phyloP scores from a whole-genome alignment of 2,888 invertebrate genomes.

The Sussaba pulchella region DNA sequence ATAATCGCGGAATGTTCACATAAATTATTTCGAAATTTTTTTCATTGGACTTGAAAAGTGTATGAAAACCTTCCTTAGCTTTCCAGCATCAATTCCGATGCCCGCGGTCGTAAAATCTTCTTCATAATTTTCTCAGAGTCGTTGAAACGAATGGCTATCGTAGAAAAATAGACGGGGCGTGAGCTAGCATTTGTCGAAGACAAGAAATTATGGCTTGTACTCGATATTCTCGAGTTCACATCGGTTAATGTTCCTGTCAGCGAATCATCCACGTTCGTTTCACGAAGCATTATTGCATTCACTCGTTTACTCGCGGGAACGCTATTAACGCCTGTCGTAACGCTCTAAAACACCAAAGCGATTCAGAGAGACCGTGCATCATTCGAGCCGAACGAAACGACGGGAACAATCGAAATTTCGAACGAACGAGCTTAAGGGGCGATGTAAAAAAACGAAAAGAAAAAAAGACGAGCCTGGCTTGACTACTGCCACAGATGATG shows the following conservation, averaged over 20 bases:
- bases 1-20: not conserved
- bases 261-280: constrained; percentile 14
- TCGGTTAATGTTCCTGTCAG: not conserved
- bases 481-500: constrained; percentile 25
- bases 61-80: not conserved
- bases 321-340: constrained; percentile 72
- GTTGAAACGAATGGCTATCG: not conserved
- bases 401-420: constrained; percentile 64
- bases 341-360: constrained; percentile 79
- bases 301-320: constrained; percentile 26
- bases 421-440: constrained; percentile 23
- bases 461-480: constrained; percentile 44
- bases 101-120: constrained; percentile 29
- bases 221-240: constrained; percentile 6
- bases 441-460: not conserved
- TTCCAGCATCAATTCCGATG: not conserved
- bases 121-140: not conserved
- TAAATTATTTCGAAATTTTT: constrained; percentile 16
- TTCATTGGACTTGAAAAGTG: constrained; percentile 1
- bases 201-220: constrained; percentile 40
- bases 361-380: constrained; percentile 50
- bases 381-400: constrained; percentile 62
- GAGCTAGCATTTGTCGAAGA: not conserved
- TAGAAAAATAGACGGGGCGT: not conserved
- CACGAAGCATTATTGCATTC: constrained; percentile 22